Conservation (phyloP, 1,140 invertebrate species). For the Tetramorium alpestre region DNA sequence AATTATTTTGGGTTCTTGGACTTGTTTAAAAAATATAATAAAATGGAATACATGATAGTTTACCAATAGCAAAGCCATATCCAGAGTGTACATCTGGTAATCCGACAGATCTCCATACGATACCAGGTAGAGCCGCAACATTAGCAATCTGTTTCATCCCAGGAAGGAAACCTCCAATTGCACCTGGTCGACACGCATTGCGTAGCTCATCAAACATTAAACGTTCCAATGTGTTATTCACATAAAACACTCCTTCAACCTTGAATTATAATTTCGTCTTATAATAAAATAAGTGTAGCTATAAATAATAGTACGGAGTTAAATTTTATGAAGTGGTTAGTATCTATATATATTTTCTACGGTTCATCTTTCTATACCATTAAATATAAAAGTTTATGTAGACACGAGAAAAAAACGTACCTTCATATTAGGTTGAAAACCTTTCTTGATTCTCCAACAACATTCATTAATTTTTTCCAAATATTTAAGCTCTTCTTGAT, state of each 20-base stretch:
- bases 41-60: conserved; percentile 57
- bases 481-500: conserved; percentile 97
- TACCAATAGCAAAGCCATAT: conserved; percentile 99
- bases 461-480: conserved; percentile 95
- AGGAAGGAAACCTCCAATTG: conserved; percentile 98
- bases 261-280: conserved; percentile 78
- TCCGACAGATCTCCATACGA: conserved; percentile 96
- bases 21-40: conserved; percentile 13
- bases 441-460: conserved; percentile 98
- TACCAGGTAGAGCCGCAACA: conserved; percentile 99
- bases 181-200: conserved; percentile 95
- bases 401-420: conserved; percentile 84
- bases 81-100: conserved; percentile 99
- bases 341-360: too few relatives aligned
- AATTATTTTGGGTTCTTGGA: background rate
- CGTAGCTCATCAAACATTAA: conserved; percentile 99
- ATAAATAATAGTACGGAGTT: background rate
- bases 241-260: conserved; percentile 99
- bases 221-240: conserved; percentile 96
- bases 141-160: conserved; percentile 99
- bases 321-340: too few relatives aligned
- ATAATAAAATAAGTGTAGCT: conserved; percentile 2
- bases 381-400: background rate
- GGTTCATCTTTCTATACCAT: too few relatives aligned
- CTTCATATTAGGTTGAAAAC: conserved; percentile 99